A percentile compares a stretch with the other conserved stretches of the same genome.
Evolutionary conservation across 2,797 vertebrate genomes (phyloP).

Genomic region (Diplodus puntazzo): DNA sequence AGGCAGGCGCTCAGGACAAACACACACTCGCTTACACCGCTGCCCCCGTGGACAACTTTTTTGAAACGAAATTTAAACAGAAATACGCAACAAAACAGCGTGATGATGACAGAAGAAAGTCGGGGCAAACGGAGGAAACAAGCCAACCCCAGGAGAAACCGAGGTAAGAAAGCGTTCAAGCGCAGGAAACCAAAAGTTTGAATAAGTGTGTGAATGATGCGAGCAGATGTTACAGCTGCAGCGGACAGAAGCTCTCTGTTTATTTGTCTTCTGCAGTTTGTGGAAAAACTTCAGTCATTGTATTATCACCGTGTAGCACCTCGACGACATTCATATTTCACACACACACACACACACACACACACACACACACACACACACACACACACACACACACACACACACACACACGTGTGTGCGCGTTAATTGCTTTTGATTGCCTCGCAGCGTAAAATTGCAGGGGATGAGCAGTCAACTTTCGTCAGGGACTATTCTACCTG

Average conservation of each 20-base stretch:
- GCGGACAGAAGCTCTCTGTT: not conserved
- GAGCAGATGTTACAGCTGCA: conserved; percentile 41
- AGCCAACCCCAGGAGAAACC: conserved; percentile 87
- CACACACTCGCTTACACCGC: conserved; percentile 47
- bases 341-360: too few species aligned
- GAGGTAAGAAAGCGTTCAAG: conserved; percentile 76
- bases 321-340: not conserved
- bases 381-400: too few species aligned
- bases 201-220: conserved; percentile 53
- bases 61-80: not conserved
- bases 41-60: conserved; percentile 67
- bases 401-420: not conserved
- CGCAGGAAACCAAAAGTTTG: conserved; percentile 49
- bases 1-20: conserved; percentile 72
- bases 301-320: not conserved
- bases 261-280: not conserved
- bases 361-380: too few species aligned
- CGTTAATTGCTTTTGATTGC: not conserved
- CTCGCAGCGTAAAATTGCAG: not conserved
- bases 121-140: conserved; percentile 88
- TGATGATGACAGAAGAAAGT: conserved; percentile 85
- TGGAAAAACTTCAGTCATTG: not conserved
- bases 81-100: conserved; percentile 5
- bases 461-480: conserved; percentile 13
- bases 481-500: conserved; percentile 35